These are phyloP conservation scores for Xylota segnis DNA, from an alignment of 2,888 invertebrate genomes.

Conservation along the genomic window DNA sequence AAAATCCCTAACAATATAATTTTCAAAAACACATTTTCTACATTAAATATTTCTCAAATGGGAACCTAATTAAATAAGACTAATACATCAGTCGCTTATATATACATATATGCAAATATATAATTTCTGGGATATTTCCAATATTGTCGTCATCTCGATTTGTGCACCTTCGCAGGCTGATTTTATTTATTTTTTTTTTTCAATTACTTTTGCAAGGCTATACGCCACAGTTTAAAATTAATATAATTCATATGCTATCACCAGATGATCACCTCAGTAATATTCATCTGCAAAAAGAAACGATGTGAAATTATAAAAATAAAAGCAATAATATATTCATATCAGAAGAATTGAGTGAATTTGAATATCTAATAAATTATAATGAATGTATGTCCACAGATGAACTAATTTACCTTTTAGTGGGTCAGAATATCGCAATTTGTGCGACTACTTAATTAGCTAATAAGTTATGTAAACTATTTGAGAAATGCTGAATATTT, in stretches of 20 bases:
- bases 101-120: slow-evolving; percentile 1
- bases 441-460: not conserved
- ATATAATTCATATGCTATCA: slow-evolving; percentile 73
- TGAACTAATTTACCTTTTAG: slow-evolving; percentile 4
- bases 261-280: slow-evolving; percentile 66
- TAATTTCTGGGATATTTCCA: slow-evolving; percentile 3
- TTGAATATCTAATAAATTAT: slow-evolving; percentile 14
- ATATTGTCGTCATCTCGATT: slow-evolving; percentile 14
- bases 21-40: slow-evolving; percentile 3
- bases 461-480: slow-evolving; percentile 3
- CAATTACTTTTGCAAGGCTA: slow-evolving; percentile 25
- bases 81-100: slow-evolving; percentile 42
- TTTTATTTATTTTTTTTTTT: slow-evolving; percentile 4
- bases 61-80: slow-evolving; percentile 38
- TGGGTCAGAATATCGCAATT: not conserved
- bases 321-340: not conserved
- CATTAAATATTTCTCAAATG: slow-evolving; percentile 14
- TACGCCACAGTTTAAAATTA: slow-evolving; percentile 70
- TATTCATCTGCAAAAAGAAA: slow-evolving; percentile 67
- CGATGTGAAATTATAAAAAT: slow-evolving; percentile 18
- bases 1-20: slow-evolving; percentile 16
- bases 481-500: not conserved
- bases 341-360: not conserved
- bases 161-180: slow-evolving; percentile 19
- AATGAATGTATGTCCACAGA: slow-evolving; percentile 5